phyloP scores from a whole-genome alignment of 2,113 vertebrate genomes.

The Dipodomys stephensi region DNA sequence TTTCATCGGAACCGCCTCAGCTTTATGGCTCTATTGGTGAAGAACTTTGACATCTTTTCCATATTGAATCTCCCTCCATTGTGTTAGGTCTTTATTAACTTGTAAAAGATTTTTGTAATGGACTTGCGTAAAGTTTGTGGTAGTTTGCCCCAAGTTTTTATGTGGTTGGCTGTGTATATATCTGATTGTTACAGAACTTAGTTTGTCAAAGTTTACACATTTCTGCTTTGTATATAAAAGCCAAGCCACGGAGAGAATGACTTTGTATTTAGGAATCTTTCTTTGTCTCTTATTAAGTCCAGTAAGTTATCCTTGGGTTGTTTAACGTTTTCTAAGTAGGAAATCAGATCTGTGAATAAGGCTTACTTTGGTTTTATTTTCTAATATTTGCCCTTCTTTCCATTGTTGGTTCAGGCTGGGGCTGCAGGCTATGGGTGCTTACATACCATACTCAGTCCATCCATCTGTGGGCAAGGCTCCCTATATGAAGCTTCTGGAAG shows the following conservation, averaged over 20 bases:
- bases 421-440: too few species aligned
- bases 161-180: not conserved
- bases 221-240: not conserved
- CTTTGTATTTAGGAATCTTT: conserved; percentile 23
- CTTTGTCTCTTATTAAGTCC: not conserved
- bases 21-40: not conserved
- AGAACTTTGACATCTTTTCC: not conserved
- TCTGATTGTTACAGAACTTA: not conserved
- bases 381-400: not conserved
- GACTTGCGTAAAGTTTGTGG: not conserved
- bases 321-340: not conserved
- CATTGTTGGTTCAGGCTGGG: too few species aligned
- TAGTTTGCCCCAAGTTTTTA: conserved; percentile 10
- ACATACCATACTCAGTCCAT: not conserved
- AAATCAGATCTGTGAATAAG: not conserved
- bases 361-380: not conserved
- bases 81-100: not conserved
- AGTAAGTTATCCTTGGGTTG: not conserved
- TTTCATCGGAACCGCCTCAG: conserved; percentile 38
- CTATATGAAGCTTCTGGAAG: not conserved
- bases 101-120: not conserved
- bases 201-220: not conserved
- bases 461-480: not conserved
- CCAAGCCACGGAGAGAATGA: not conserved
- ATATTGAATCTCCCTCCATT: not conserved